phyloP scores from a whole-genome alignment of 2,113 vertebrate species.

The Orcinus orca region DNA sequence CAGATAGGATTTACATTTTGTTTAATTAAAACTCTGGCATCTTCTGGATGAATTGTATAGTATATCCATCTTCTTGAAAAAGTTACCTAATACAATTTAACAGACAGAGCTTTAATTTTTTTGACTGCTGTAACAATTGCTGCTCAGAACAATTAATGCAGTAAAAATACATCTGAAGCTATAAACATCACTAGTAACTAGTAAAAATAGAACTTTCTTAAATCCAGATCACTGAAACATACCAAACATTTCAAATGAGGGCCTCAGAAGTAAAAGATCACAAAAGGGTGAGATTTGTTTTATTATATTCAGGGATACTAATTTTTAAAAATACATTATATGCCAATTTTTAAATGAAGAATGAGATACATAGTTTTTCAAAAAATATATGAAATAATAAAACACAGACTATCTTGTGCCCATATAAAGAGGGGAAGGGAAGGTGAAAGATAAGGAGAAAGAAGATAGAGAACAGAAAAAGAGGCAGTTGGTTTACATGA shows the following conservation, averaged over 20 bases:
- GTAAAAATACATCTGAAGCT: not conserved
- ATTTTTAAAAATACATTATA: not conserved
- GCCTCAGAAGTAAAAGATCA: not conserved
- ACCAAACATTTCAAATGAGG: not conserved
- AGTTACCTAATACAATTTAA: not conserved
- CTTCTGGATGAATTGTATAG: not conserved
- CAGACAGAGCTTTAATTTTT: not conserved
- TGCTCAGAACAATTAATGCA: not conserved
- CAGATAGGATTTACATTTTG: not conserved
- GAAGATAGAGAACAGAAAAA: not conserved
- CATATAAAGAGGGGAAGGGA: fast-evolving
- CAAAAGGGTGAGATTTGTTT: not conserved
- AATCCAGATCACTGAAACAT: not conserved
- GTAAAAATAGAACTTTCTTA: not conserved
- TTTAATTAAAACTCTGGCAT: not conserved
- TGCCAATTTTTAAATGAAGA: not conserved
- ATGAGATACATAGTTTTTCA: not conserved
- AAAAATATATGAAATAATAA: not conserved
- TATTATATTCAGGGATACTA: not conserved
- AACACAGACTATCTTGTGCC: not conserved
- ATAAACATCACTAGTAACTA: not conserved
- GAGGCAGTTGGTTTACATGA: not conserved
- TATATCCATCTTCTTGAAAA: not conserved
- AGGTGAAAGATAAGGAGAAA: not conserved
- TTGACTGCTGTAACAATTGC: not conserved